Base-by-base conservation (phyloP, 2,113 vertebrate species). In the Herpetotheres cachinnans region DNA sequence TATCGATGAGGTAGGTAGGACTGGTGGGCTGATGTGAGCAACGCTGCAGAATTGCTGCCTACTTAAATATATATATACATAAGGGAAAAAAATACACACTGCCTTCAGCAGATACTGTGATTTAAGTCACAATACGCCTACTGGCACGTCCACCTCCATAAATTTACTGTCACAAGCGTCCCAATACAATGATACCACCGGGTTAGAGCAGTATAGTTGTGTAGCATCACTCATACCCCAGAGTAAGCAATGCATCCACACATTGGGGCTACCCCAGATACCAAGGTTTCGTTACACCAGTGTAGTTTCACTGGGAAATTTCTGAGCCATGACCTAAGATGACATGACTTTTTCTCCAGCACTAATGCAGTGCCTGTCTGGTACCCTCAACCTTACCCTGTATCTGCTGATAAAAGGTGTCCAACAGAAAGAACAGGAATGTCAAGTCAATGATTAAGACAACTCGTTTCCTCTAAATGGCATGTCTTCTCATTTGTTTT, bases 401-500 rank as follows among this genome's bases (percentile, higher is more conserved):
- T 42, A 42, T 72, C 22, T 65, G 58, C 62, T 70, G 78, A 91
- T 85, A 73, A 82, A 92, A 85, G 49, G 8, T 66, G 44, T 58
- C 58, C 63, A 89, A 84, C 63, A 83, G 54, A 96, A 86, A 79
- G 70, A 85, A 84, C 58, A 78, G 42, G 42, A 94, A 90, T 40
- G 77, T 84, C 58, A 95, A 84, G 63, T 26, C 86, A 85, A 22
- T 29, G 34, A 79, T 86, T 93, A 84, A 92, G 85, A 86, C 40
- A 73, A 85, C 54, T 91, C 66, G 70, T 79, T 40, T 86, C 52
- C 30, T 91, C 81, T 93, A 94, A 94, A 92, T 82, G 29, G 84
- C 54, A 79, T 17, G 21, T 72, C n/a, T 84, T 91, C 84, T 83
- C 80, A 80, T 95, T 89, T 96, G 62, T 93, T 97, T 94, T 95